Evolutionary conservation across 92 coral and sea anemone genomes (phyloP).

Genomic region (Desmophyllum pertusum): DNA sequence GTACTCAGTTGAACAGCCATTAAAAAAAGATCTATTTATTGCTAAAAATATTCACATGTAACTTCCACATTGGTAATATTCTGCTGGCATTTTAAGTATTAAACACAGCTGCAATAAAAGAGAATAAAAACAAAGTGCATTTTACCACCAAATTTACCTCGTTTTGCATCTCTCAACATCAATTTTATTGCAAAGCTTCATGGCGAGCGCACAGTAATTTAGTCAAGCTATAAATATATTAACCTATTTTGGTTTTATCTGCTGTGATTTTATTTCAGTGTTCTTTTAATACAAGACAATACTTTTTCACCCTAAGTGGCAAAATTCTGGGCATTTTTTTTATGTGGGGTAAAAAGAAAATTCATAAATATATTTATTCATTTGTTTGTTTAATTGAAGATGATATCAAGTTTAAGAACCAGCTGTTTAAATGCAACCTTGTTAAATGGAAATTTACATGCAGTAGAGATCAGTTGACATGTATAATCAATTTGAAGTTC

Average conservation of each 20-base stretch:
- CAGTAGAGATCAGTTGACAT: not conserved
- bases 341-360: not conserved
- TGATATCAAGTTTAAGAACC: not conserved
- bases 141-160: not conserved
- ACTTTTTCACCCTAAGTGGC: not conserved
- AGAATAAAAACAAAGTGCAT: not conserved
- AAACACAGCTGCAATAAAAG: not conserved
- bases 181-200: not conserved
- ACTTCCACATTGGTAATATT: not conserved
- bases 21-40: not conserved
- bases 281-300: not conserved
- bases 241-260: not conserved
- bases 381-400: not conserved
- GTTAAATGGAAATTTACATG: not conserved
- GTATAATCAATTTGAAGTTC: not conserved
- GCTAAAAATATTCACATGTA: not conserved
- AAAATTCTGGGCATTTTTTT: not conserved
- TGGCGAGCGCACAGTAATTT: not conserved
- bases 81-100: not conserved
- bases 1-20: not conserved
- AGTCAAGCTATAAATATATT: not conserved
- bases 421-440: conserved; percentile 28
- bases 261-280: not conserved
- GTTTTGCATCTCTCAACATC: not conserved
- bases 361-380: not conserved